Conservation (phyloP, 2,113 vertebrate genomes). For the Cathartes aura region DNA sequence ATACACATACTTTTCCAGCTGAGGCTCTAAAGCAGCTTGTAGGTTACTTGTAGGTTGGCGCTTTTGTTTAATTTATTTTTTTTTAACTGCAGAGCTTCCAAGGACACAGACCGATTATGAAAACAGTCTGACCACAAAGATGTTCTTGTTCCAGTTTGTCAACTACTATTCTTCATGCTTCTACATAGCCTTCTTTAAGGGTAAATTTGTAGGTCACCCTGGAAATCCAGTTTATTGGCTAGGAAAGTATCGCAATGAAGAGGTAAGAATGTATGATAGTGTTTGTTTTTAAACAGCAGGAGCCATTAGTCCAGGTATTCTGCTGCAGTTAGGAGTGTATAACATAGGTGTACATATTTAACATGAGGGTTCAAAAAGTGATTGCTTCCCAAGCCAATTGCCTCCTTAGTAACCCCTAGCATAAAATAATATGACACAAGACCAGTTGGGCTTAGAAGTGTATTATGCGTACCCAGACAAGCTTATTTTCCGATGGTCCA, state of each 20-base stretch:
- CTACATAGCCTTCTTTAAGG: slow-evolving; percentile 95
- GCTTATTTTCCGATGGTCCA: background rate
- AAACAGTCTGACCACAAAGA: slow-evolving; percentile 94
- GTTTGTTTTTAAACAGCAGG: background rate
- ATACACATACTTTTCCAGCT: background rate
- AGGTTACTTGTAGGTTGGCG: background rate
- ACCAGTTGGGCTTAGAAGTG: background rate
- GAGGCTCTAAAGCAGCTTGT: background rate
- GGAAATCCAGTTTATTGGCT: slow-evolving; percentile 88
- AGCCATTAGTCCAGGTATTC: background rate
- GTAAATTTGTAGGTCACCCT: slow-evolving; percentile 89
- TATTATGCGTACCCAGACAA: background rate
- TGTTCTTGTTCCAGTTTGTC: slow-evolving; percentile 97
- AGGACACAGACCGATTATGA: slow-evolving; percentile 93
- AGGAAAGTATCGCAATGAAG: slow-evolving; percentile 90
- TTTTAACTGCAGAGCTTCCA: slow-evolving; percentile 84
- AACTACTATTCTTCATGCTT: slow-evolving; percentile 97
- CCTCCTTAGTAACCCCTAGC: background rate
- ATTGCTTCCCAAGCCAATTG: background rate
- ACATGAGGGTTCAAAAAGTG: background rate
- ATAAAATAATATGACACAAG: background rate
- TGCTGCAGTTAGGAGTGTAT: background rate
- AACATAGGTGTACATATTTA: background rate
- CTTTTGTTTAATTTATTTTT: background rate
- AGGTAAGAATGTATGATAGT: slow-evolving; percentile 73